phyloP scores from a whole-genome alignment of 2,113 vertebrate species.

The Chelonoidis abingdonii region DNA sequence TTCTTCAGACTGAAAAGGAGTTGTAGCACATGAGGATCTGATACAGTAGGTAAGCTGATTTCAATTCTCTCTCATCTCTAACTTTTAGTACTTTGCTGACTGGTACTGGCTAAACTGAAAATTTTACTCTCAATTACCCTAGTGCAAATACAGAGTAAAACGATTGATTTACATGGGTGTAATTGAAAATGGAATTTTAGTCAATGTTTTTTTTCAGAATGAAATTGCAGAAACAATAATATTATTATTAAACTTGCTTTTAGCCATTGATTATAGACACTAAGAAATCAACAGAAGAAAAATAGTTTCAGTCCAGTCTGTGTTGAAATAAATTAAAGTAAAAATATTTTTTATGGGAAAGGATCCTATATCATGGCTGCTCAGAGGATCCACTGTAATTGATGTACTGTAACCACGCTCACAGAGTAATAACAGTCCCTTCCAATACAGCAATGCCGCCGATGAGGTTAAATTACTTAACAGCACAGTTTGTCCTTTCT shows the following conservation, averaged over 20 bases:
- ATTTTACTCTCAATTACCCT: background rate
- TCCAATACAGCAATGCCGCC: background rate
- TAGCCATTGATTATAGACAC: background rate
- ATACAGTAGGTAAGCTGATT: slow-evolving; percentile 31
- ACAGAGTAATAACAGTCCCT: background rate
- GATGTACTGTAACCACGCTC: background rate
- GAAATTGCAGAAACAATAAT: background rate
- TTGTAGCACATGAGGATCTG: background rate
- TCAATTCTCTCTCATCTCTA: background rate
- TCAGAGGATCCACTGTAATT: background rate
- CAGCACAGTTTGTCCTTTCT: background rate
- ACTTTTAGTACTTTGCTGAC: background rate
- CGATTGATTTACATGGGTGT: background rate
- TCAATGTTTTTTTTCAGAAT: background rate
- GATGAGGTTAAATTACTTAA: background rate
- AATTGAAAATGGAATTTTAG: background rate
- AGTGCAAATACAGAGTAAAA: background rate
- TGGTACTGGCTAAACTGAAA: background rate
- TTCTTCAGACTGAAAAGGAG: background rate
- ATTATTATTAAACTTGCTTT: background rate
- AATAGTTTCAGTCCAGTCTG: background rate
- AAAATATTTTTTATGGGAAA: background rate
- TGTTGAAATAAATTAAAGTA: background rate
- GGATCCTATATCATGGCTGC: background rate
- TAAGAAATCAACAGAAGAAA: background rate